phyloP scores from a whole-genome alignment of 2,797 vertebrate genomes.

The Chrysolophus pictus region DNA sequence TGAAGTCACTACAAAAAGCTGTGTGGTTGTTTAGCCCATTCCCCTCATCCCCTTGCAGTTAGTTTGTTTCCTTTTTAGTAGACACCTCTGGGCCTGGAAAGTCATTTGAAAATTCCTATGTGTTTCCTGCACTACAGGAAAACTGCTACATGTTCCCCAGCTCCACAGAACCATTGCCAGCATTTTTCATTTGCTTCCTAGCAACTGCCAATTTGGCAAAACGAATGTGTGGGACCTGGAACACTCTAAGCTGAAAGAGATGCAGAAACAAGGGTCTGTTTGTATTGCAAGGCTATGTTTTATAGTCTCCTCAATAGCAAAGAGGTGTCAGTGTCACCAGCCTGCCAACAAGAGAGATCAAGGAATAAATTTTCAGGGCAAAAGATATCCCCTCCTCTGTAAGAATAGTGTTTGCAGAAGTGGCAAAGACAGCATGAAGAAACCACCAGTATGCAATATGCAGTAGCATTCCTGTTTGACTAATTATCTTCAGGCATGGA shows the following conservation, averaged over 20 bases:
- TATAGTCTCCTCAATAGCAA: constrained; percentile 50
- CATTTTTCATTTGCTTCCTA: constrained; percentile 65
- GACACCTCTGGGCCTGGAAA: constrained; percentile 22
- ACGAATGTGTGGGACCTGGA: constrained; percentile 61
- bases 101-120: constrained; percentile 37
- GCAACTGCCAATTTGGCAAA: constrained; percentile 71
- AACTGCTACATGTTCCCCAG: constrained; percentile 23
- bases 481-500: background rate
- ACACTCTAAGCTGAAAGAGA: constrained; percentile 58
- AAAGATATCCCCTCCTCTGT: constrained; percentile 41
- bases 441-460: background rate
- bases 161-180: constrained; percentile 65
- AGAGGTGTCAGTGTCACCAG: constrained; percentile 63
- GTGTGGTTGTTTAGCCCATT: background rate
- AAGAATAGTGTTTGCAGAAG: constrained; percentile 28
- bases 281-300: constrained; percentile 47
- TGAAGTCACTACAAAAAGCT: background rate
- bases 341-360: constrained; percentile 54
- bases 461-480: background rate
- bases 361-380: constrained; percentile 61
- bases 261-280: constrained; percentile 67
- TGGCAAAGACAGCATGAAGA: background rate
- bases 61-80: constrained; percentile 19
- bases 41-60: background rate
- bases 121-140: constrained; percentile 59